These are phyloP conservation scores for Agrotis segetum DNA, from an alignment of 2,888 invertebrate genomes.

Conservation along the genomic window DNA sequence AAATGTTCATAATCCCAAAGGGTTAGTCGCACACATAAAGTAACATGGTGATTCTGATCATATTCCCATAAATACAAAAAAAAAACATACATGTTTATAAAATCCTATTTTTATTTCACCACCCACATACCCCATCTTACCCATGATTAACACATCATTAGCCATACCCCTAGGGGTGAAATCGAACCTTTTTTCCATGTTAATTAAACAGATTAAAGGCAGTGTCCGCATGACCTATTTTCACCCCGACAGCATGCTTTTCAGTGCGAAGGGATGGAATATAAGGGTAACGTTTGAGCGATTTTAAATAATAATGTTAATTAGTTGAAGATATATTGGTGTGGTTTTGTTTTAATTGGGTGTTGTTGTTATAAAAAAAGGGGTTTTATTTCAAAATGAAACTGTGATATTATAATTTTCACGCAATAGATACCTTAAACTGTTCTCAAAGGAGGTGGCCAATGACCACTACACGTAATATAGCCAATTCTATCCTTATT, in stretches of 20 bases:
- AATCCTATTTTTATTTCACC: constrained; percentile 33
- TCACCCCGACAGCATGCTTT: constrained; percentile 79
- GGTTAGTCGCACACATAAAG: background rate
- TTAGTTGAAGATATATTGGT: constrained; percentile 86
- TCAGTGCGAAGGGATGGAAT: constrained; percentile 68
- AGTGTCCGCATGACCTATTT: constrained; percentile 87
- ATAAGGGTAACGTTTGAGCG: constrained; percentile 75
- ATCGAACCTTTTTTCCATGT: constrained; percentile 87
- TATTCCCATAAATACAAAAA: background rate
- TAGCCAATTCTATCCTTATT: too few relatives aligned
- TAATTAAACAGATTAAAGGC: constrained; percentile 89
- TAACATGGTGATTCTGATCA: background rate
- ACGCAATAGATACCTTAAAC: too few relatives aligned
- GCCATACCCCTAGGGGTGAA: constrained; percentile 76
- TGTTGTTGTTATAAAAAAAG: constrained; percentile 14
- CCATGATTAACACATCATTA: constrained; percentile 86
- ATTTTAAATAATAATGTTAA: constrained; percentile 87
- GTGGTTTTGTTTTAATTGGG: constrained; percentile 77
- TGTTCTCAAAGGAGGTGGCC: too few relatives aligned
- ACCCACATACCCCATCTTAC: constrained; percentile 50
- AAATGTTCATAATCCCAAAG: background rate
- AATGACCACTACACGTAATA: too few relatives aligned
- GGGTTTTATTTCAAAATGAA: too few relatives aligned
- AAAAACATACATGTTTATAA: constrained; percentile 10
- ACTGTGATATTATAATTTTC: too few relatives aligned